Conservation (phyloP, 2,797 vertebrate species). For the Sebastes oblongus region DNA sequence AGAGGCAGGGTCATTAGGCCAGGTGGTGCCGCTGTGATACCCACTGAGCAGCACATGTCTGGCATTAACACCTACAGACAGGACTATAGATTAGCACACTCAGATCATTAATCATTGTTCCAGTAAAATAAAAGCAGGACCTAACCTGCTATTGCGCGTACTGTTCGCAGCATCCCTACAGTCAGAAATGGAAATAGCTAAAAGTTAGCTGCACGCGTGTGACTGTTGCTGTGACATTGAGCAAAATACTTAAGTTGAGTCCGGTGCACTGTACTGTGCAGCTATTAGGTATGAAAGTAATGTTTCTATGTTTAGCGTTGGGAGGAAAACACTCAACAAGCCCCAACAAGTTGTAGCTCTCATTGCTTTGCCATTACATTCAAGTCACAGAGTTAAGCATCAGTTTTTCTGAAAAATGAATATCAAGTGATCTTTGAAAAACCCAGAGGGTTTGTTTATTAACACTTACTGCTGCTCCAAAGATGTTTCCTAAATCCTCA, state of each 20-base stretch:
- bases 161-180: background rate
- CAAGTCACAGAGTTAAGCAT: background rate
- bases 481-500: constrained; percentile 15
- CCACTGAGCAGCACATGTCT: constrained; percentile 81
- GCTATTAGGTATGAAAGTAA: background rate
- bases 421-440: constrained; percentile 6
- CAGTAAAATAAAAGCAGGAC: background rate
- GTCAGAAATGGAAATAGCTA: background rate
- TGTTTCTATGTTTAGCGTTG: background rate
- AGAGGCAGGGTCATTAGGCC: constrained; percentile 77
- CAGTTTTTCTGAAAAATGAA: background rate
- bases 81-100: constrained; percentile 52
- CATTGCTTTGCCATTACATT: background rate
- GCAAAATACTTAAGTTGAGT: background rate
- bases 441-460: constrained; percentile 11
- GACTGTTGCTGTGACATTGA: background rate
- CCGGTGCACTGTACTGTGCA: no score
- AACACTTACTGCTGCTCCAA: background rate
- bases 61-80: constrained; percentile 69
- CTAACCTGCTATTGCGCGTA: background rate
- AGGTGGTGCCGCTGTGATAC: constrained; percentile 69
- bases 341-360: background rate
- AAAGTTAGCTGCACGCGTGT: background rate
- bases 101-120: constrained; percentile 53
- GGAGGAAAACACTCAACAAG: background rate